Evolutionary conservation across 2,113 vertebrate genomes (phyloP), one percentile per base, ranked within the genome.

Genomic region (Phasianus colchicus): DNA sequence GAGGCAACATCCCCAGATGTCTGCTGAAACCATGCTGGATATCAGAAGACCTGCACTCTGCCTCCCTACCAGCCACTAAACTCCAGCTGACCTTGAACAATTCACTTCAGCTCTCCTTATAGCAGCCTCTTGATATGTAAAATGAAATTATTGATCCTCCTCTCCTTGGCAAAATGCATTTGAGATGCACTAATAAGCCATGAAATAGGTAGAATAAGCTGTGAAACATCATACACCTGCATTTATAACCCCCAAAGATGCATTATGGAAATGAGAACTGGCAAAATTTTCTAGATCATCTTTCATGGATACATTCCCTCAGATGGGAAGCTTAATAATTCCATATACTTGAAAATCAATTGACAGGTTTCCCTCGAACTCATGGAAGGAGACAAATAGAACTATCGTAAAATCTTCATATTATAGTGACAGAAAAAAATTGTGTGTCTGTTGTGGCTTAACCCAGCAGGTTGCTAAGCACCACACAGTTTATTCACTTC

Each of bases 141-240:
- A 96, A 88, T 89, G 38, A 60, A 89, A 83, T 50, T 91, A 95
- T 77, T 74, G 85, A 95, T 93, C 47, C 6, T 1, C 16, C 18
- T 58, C 10, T 95, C 52, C 84, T 93, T 69, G 47, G 47, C 13
- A 89, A 90, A 93, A 71, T 42, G 38, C 48, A 48, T 91, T 95
- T 88, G 40, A 86, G 69, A 83, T 77, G 32, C 69, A 83, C 50
- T 91, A 92, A 91, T 81, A 88, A 86, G 47, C 54, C 55, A 91
- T 83, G 38, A 91, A 96, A 94, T 88, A 83, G 32, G 50, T 81
- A 88, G 80, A 78, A 94, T 71, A 93, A 52, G 14, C 57, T 86
- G 57, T 65, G 66, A 90, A 92, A 93, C 48, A 69, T 90, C 61
- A 72, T 72, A 48, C 12, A 78, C 29, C 19, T 4, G 2, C 64